Evolutionary conservation across 2,888 invertebrate genomes (phyloP), one percentile per base, ranked within the genome.

Genomic region (Ethmia dodecea): DNA sequence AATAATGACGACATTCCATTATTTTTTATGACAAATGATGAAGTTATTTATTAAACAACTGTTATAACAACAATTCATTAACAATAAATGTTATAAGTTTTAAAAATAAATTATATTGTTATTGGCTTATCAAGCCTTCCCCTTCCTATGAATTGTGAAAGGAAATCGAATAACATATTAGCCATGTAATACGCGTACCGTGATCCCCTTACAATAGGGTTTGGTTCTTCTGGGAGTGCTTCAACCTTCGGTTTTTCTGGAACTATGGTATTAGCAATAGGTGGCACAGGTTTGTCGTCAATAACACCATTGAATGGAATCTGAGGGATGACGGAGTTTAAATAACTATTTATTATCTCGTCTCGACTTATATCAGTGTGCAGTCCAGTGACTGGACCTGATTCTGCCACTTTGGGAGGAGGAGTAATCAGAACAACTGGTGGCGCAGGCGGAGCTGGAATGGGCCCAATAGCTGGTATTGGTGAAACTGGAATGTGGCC

Each of bases 101-200:
- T 26, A 12, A 26, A 26, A 12, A 4, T 18, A 26, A 10, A 10
- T 26, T 31, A 22, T 13, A 11, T 13, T 24, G 10, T 2, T 8
- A 24, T 24, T 10, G 13, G 14, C 5, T 24, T 13, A 13, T 14
- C 31, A 3, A n/a, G n/a, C n/a, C 20, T 11, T 6, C 69, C 69
- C 25, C 64, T 69, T 28, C 55, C 62, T 28, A 80, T 53, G 34
- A 80, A 61, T 37, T 74, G 66, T 6, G 72, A 60, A 43, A 83
- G 41, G 9, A 75, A 51, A 41, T 74, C 65, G 14, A 79, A 49
- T 28, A 83, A 57, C 25, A 75, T 58, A 10, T 74, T 74, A n/a
- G 79, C 75, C 16, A 70, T 69, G 36, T 71, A 67, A 25, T 75
- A 44, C 11, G 70, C 74, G 24, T 69, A 55, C 28, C 60, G 61